Percentiles rank a stretch among this genome's conserved stretches.
phyloP scores from a whole-genome alignment of 2,888 invertebrate species.

The Cheilosia pagana region DNA sequence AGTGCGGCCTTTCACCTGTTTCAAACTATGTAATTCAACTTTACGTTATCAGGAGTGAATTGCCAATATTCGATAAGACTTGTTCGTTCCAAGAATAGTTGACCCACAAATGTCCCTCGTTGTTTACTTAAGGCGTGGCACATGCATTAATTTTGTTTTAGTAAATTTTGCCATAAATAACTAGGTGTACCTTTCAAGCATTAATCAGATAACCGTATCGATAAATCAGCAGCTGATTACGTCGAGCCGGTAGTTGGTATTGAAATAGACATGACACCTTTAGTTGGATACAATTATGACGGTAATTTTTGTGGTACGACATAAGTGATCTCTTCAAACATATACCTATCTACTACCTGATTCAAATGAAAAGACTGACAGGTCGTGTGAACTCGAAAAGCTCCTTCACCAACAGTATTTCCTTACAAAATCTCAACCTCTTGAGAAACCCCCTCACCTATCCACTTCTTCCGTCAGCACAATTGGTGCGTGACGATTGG shows the following conservation, averaged over 20 bases:
- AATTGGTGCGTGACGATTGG: slow-evolving; percentile 68
- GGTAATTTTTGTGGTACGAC: too few relatives aligned
- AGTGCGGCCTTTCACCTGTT: too few relatives aligned
- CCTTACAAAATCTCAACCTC: neutral
- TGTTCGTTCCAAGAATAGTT: neutral
- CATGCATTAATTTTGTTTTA: neutral
- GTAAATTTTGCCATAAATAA: too few relatives aligned
- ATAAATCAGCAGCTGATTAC: neutral
- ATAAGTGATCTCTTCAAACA: too few relatives aligned
- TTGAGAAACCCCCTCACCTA: neutral
- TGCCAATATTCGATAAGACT: neutral
- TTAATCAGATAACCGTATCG: neutral
- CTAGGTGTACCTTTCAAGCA: too few relatives aligned
- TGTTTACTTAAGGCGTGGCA: slow-evolving; percentile 45
- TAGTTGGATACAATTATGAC: too few relatives aligned
- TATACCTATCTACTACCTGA: too few relatives aligned
- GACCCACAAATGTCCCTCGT: slow-evolving; percentile 3
- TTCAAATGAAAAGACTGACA: too few relatives aligned
- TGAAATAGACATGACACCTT: too few relatives aligned
- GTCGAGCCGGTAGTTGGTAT: neutral
- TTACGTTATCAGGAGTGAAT: neutral
- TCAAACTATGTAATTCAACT: too few relatives aligned
- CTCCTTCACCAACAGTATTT: too few relatives aligned
- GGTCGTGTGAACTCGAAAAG: too few relatives aligned
- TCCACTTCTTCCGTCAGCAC: slow-evolving; percentile 17